These are phyloP conservation scores for Drosophila burlai DNA, from an alignment of 1,140 invertebrate genomes.

Conservation along the genomic window DNA sequence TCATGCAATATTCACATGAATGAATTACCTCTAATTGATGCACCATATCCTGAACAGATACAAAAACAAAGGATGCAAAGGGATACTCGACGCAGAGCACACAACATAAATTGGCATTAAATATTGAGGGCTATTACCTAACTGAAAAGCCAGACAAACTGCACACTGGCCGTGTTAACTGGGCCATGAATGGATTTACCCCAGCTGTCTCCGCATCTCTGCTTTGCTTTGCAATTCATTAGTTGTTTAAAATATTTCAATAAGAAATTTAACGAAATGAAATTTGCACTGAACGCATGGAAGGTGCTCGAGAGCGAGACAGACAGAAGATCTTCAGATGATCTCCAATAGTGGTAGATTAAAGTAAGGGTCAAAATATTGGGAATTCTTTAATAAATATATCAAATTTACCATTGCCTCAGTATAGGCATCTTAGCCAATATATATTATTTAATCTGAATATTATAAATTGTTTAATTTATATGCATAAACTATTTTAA, in stretches of 20 bases:
- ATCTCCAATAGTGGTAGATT: too few relatives aligned
- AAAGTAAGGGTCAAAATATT: too few relatives aligned
- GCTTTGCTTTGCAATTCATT: conserved; percentile 66
- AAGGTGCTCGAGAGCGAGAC: too few relatives aligned
- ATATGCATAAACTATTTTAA: neutral
- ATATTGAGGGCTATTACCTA: conserved; percentile 79
- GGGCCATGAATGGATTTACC: conserved; percentile 18
- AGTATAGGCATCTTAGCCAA: neutral
- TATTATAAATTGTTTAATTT: neutral
- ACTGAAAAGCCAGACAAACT: conserved; percentile 61
- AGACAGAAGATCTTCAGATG: too few relatives aligned
- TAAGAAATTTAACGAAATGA: conserved; percentile 70
- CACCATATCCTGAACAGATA: conserved; percentile 56
- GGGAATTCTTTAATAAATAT: too few relatives aligned
- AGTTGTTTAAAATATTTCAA: conserved; percentile 69
- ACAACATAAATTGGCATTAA: conserved; percentile 80
- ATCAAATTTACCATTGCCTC: neutral
- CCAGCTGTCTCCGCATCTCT: neutral
- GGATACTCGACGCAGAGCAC: conserved; percentile 39
- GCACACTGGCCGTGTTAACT: conserved; percentile 46
- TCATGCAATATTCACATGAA: conserved; percentile 77
- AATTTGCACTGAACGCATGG: conserved; percentile 38
- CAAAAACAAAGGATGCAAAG: conserved; percentile 13
- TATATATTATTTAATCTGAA: neutral
- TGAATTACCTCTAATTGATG: conserved; percentile 83